Conservation (phyloP, 2,888 invertebrate species). For the Endomychus coccineus region DNA sequence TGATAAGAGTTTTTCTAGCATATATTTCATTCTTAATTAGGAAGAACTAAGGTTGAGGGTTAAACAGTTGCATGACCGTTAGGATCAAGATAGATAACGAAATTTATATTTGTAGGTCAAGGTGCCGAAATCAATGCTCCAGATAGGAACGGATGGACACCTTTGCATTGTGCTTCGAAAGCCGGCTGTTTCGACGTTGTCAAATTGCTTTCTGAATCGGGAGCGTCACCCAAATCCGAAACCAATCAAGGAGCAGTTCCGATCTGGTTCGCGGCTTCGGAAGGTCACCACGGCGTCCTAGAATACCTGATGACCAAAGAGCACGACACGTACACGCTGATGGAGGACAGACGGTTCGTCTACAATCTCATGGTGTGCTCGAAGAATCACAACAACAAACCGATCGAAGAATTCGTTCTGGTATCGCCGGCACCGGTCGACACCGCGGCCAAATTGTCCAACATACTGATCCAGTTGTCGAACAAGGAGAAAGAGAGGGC, state of each 20-base stretch:
- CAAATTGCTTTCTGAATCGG: conserved; percentile 88
- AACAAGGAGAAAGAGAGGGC: conserved; percentile 97
- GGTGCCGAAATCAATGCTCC: conserved; percentile 98
- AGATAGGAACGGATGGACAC: conserved; percentile 95
- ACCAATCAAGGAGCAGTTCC: conserved; percentile 95
- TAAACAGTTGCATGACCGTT: too few relatives aligned
- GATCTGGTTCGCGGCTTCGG: conserved; percentile 96
- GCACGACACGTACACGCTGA: conserved; percentile 92
- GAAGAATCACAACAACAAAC: conserved; percentile 90
- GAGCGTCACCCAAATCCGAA: conserved; percentile 90
- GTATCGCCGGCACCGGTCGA: conserved; percentile 99
- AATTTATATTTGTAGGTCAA: conserved; percentile 54
- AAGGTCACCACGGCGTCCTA: conserved; percentile 92
- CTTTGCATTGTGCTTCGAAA: conserved; percentile 88
- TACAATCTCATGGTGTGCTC: conserved; percentile 98
- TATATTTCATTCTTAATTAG: too few relatives aligned
- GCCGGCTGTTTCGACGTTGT: conserved; percentile 94
- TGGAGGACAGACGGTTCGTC: conserved; percentile 97
- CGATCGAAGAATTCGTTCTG: conserved; percentile 94
- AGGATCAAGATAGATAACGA: conserved; percentile 10
- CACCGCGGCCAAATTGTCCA: conserved; percentile 94
- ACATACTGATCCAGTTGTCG: conserved; percentile 80
- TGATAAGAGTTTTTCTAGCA: too few relatives aligned
- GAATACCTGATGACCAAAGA: conserved; percentile 95
- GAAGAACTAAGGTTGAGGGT: too few relatives aligned